These are phyloP conservation scores for Agrochola lota DNA, from an alignment of 2,888 invertebrate genomes.

Conservation along the genomic window DNA sequence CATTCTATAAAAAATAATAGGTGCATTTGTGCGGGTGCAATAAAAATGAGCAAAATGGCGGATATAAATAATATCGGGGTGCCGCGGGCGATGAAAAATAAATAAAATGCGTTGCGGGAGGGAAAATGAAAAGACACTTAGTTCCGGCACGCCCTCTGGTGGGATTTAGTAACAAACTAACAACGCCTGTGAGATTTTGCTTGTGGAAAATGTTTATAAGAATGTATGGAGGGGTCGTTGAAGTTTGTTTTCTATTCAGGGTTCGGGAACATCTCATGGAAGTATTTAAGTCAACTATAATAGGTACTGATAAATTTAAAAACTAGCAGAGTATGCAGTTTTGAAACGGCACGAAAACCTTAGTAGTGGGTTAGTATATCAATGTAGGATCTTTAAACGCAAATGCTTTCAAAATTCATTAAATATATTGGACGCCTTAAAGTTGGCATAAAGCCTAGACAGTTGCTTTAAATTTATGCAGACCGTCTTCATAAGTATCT, in stretches of 20 bases:
- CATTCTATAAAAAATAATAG: conserved; percentile 85
- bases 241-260: background rate
- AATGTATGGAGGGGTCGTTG: conserved; percentile 21
- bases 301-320: background rate
- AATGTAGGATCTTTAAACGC: background rate
- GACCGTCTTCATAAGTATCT: background rate
- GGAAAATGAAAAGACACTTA: conserved; percentile 87
- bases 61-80: conserved; percentile 86
- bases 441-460: background rate
- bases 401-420: background rate
- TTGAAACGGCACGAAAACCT: background rate
- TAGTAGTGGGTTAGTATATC: background rate
- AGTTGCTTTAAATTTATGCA: background rate
- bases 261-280: background rate
- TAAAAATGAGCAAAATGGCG: conserved; percentile 87
- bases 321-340: background rate
- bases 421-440: background rate
- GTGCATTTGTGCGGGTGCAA: conserved; percentile 82
- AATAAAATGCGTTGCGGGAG: conserved; percentile 83
- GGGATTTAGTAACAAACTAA: conserved; percentile 74
- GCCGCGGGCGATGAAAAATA: conserved; percentile 88
- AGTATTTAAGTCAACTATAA: background rate
- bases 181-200: conserved; percentile 48
- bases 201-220: conserved; percentile 25
- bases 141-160: conserved; percentile 80